phyloP scores from a whole-genome alignment of 2,113 vertebrate genomes.

The Hydrolagus affinis region DNA sequence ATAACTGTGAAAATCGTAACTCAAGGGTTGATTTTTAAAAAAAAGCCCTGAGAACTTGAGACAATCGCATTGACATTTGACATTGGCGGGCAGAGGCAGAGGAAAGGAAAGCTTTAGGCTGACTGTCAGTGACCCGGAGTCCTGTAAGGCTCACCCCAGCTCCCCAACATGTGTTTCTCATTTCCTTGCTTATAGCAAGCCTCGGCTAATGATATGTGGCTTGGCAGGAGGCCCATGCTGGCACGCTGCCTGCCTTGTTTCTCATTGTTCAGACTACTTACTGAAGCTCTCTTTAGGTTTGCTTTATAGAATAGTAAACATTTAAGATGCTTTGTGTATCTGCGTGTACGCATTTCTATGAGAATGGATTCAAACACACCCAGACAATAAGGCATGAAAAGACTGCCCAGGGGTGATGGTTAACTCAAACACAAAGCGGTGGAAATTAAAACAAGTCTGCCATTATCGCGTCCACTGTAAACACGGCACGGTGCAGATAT shows the following conservation, averaged over 20 bases:
- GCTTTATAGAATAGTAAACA: slow-evolving; percentile 59
- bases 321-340: slow-evolving; percentile 48
- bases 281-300: slow-evolving; percentile 60
- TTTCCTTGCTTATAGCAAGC: slow-evolving; percentile 71
- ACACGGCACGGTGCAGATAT: slow-evolving; percentile 73
- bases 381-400: slow-evolving; percentile 43
- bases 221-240: slow-evolving; percentile 64
- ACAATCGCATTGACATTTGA: slow-evolving; percentile 60
- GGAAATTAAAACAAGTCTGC: slow-evolving; percentile 94
- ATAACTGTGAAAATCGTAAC: slow-evolving; percentile 65
- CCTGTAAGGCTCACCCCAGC: slow-evolving; percentile 61
- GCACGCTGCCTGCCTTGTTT: slow-evolving; percentile 68
- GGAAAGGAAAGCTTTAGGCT: slow-evolving; percentile 62
- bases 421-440: slow-evolving; percentile 70
- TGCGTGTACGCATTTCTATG: slow-evolving; percentile 16
- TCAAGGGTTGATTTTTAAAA: slow-evolving; percentile 57
- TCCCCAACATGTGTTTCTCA: slow-evolving; percentile 68
- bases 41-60: slow-evolving; percentile 67
- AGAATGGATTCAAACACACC: slow-evolving; percentile 37
- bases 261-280: slow-evolving; percentile 70
- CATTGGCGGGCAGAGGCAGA: slow-evolving; percentile 57
- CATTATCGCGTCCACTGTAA: slow-evolving; percentile 82
- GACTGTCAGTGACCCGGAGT: slow-evolving; percentile 64
- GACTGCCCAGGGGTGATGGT: slow-evolving; percentile 60
- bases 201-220: slow-evolving; percentile 73